These are phyloP conservation scores for Probosciger aterrimus DNA, from an alignment of 2,113 vertebrate genomes.

Conservation along the genomic window DNA sequence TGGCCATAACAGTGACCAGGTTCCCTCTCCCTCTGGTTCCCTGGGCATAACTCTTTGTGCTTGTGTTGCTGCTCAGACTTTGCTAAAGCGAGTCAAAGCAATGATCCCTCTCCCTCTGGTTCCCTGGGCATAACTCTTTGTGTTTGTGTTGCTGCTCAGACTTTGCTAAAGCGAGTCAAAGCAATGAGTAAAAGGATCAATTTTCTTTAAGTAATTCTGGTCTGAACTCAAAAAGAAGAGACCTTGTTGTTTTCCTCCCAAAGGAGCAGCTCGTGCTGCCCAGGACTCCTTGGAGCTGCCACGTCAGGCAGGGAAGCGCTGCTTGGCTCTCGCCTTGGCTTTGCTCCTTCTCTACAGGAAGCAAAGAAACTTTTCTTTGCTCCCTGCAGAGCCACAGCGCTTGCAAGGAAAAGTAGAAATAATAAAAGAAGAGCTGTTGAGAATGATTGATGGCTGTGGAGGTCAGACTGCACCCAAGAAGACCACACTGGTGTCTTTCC, in stretches of 20 bases:
- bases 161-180: neutral
- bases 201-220: neutral
- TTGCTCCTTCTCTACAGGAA: neutral
- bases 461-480: neutral
- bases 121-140: neutral
- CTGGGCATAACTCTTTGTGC: neutral
- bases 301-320: neutral
- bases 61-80: neutral
- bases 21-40: neutral
- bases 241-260: neutral
- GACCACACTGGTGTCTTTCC: neutral
- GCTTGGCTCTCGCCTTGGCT: neutral
- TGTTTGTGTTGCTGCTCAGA: neutral
- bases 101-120: too few species aligned
- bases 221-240: neutral
- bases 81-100: neutral
- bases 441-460: neutral
- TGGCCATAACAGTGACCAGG: neutral
- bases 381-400: neutral
- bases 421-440: neutral
- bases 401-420: neutral
- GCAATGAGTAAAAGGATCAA: rapidly evolving
- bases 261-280: rapidly evolving
- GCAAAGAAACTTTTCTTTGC: neutral
- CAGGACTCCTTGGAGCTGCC: neutral